Evolutionary conservation across 2,888 invertebrate species (phyloP), one percentile per base, ranked within the genome.

Genomic region (Hydrotaea cyrtoneurina): DNA sequence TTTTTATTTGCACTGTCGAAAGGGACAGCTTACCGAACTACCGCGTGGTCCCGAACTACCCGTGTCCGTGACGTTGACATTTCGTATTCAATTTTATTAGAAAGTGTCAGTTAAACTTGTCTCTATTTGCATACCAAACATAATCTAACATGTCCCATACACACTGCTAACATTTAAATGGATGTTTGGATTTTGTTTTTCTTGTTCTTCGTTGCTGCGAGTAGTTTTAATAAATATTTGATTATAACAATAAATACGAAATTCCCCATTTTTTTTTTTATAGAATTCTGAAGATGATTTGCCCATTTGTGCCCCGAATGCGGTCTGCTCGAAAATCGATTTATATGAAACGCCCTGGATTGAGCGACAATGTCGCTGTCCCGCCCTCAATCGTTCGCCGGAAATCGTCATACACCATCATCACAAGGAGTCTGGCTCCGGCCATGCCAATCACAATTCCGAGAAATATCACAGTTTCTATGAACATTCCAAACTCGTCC

Each of bases 241-340:
- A 31, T 2, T 7, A 31, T 31, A 4, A 39, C 39, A 39, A 39
- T 31, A 31, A 4, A 39, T 8, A 39, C 39, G 3, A 39, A 39
- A 13, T 39, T 10, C 39, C 11, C 39, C 11, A 8, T 10, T 39
- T 39, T 10, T 13, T 39, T 39, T 39, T 39, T 39, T 94, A 3
- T 93, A 97, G 97, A 94, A 94, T 82, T 95, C 96, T 1, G 97
- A 97, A 90, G 95, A 95, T 5, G 96, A 96, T 88, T 93, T 97
- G 72, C 97, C 97, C 8, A 94, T 95, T 88, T 97, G 97, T 92
- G 94, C 95, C 75, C 94, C 96, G 50, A 94, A 95, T 89, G 95
- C 96, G 79, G 97, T 97, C 36, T 97, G 97, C 93, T 97, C 96
- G 89, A 97, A 97, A 92, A 95, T 97, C 85, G 97, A 97, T 93